A percentile compares a stretch with the other conserved stretches of the same genome.
These are phyloP conservation scores for Apodemus sylvaticus DNA, from an alignment of 2,113 vertebrate species.

Conservation along the genomic window DNA sequence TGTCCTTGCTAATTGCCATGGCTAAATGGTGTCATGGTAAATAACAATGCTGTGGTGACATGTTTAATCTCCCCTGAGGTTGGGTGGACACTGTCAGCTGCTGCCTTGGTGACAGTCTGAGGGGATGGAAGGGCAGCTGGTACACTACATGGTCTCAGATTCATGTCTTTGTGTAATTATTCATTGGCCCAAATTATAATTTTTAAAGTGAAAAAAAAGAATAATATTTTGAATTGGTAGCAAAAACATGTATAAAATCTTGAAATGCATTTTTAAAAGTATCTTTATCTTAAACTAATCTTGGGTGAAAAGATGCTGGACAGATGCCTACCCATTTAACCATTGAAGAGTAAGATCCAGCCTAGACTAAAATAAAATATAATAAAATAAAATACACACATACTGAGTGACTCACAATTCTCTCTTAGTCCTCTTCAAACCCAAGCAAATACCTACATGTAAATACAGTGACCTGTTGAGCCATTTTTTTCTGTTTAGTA, in stretches of 20 bases:
- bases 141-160: background rate
- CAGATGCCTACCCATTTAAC: background rate
- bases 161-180: background rate
- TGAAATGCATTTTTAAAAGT: background rate
- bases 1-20: background rate
- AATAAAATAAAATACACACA: too few relatives aligned
- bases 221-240: background rate
- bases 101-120: background rate
- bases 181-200: background rate
- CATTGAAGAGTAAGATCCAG: background rate
- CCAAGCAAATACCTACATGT: background rate
- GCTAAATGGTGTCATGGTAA: constrained; percentile 43
- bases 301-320: background rate
- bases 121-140: background rate
- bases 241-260: background rate
- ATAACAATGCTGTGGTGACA: background rate
- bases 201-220: background rate
- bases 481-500: background rate
- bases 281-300: background rate
- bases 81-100: background rate
- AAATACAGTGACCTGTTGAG: background rate
- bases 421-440: background rate
- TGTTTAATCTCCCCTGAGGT: background rate
- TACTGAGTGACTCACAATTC: background rate
- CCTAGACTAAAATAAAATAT: background rate